These are phyloP conservation scores for Atlantisia rogersi DNA, from an alignment of 2,113 vertebrate species.

Conservation along the genomic window DNA sequence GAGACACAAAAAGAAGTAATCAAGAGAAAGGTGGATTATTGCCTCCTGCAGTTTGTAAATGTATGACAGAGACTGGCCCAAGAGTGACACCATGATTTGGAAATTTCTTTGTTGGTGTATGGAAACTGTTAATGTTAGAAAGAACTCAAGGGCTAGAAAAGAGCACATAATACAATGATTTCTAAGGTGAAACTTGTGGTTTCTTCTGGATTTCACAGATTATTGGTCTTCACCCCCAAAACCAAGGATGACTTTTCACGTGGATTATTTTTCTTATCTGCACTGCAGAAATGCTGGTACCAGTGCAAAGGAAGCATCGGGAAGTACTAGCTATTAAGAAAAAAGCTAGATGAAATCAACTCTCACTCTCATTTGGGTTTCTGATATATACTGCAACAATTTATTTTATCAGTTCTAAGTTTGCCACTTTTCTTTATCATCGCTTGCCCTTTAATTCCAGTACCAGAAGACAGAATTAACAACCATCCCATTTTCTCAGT, in stretches of 20 bases:
- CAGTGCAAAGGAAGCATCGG: not conserved
- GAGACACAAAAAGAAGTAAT: not conserved
- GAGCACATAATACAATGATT: not conserved
- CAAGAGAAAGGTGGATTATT: not conserved
- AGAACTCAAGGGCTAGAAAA: not conserved
- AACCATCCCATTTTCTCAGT: not conserved
- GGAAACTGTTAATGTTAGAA: not conserved
- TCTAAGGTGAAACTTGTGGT: not conserved
- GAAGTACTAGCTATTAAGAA: not conserved
- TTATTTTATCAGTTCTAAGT: not conserved
- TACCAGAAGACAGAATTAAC: not conserved
- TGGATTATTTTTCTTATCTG: conserved; percentile 1
- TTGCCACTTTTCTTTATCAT: not conserved
- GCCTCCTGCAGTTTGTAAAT: not conserved
- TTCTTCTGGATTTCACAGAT: not conserved
- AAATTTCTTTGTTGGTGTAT: not conserved
- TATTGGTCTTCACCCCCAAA: not conserved
- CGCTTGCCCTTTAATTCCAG: not conserved
- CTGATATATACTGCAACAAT: not conserved
- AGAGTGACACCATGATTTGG: not conserved
- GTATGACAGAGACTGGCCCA: not conserved
- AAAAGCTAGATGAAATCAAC: not conserved
- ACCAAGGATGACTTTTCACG: not conserved
- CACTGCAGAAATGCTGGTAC: not conserved
- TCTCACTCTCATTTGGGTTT: not conserved